These are phyloP conservation scores for Hephaestus fuliginosus DNA, from an alignment of 2,797 vertebrate genomes.

Conservation along the genomic window DNA sequence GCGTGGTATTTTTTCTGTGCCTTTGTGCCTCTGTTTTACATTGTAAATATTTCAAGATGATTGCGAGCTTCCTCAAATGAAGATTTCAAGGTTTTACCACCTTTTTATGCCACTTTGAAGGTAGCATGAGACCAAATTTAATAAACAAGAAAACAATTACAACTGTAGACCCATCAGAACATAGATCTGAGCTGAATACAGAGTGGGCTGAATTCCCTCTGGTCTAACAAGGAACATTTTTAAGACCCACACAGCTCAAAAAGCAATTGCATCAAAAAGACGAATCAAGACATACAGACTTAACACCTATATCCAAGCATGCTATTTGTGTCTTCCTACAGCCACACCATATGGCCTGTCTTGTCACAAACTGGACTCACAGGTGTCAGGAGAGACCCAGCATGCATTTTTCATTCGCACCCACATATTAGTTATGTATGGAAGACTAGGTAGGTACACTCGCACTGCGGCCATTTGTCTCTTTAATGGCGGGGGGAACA, in stretches of 20 bases:
- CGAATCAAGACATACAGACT: not conserved
- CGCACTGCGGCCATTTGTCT: conserved; percentile 68
- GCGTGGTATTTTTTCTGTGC: conserved; percentile 38
- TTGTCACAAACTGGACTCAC: conserved; percentile 46
- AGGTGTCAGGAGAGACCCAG: conserved; percentile 33
- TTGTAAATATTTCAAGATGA: conserved; percentile 55
- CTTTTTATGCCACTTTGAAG: conserved; percentile 22
- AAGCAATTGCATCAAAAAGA: not conserved
- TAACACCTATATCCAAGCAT: not conserved
- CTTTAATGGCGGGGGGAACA: conserved; percentile 68
- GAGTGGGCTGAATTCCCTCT: conserved; percentile 3
- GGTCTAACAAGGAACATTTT: not conserved
- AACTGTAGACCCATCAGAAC: not conserved
- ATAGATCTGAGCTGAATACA: conserved; percentile 12
- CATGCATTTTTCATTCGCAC: conserved; percentile 69
- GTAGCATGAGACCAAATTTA: conserved; percentile 22
- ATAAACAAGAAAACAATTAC: conserved; percentile 29
- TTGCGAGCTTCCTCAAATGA: conserved; percentile 24
- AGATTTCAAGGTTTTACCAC: conserved; percentile 13
- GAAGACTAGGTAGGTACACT: conserved; percentile 51
- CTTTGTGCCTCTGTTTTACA: conserved; percentile 42
- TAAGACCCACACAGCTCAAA: not conserved
- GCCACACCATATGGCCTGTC: conserved; percentile 15
- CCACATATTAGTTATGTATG: conserved; percentile 56
- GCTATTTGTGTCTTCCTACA: not conserved